Evolutionary conservation across 2,797 vertebrate species (phyloP), one percentile per base, ranked within the genome.

Genomic region (Bovichtus variegatus): DNA sequence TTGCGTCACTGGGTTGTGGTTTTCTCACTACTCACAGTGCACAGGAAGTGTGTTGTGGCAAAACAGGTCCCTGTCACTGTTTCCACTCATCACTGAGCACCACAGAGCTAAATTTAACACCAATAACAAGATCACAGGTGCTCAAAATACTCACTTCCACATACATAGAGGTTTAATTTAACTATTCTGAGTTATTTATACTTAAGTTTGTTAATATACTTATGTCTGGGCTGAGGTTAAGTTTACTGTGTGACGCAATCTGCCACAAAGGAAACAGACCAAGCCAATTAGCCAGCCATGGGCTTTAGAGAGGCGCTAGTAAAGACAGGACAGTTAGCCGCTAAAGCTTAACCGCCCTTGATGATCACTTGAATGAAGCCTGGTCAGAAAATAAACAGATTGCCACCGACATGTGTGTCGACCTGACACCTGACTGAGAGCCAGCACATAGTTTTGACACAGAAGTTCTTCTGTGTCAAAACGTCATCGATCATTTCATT

Each of bases 21-120:
- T 95, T 94, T 93, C 88, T 93, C 88, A 94, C 94, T 87, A 86
- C 89, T 89, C 85, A 85, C 76, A 70, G 83, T 76, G 84, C 87
- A 94, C 94, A 96, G 95, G 95, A 96, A 96, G 92, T 89, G 88
- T 93, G 91, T 81, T 92, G 92, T 87, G 82, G 80, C 93, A 95
- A 94, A 96, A 95, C 95, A 95, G 92, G 94, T 92, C 93, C 90
- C 81, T 94, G 94, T 96, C 95, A 96, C 92, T 94, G 92, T 96
- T 96, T 96, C 95, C 95, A 95, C 91, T 87, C 89, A 88, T 92
- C 87, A 85, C 53, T 82, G 84, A 89, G 94, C 89, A 90, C 94
- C 94, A 87, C 92, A 91, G 69, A 83, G 86, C 93, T 95, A 95
- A 94, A 95, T 93, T 94, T 95, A 95, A 93, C 83, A 86, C 90